Conservation (phyloP, 2,113 vertebrate genomes). For the Raphicerus campestris region DNA sequence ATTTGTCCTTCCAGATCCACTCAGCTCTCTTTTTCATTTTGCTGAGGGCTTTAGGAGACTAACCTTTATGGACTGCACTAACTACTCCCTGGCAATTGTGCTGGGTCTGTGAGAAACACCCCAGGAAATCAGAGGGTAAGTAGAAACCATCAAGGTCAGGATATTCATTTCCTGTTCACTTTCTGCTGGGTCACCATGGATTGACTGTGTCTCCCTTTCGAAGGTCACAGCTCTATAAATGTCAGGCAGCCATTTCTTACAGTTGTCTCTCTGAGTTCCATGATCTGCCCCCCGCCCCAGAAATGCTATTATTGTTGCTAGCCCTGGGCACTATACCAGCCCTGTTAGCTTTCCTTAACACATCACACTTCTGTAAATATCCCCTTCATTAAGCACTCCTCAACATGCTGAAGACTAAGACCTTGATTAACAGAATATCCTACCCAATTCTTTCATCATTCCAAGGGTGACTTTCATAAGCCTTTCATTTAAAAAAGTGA, state of each 20-base stretch:
- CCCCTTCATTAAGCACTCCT: not conserved
- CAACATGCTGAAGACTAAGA: not conserved
- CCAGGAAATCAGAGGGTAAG: not conserved
- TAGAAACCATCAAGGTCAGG: not conserved
- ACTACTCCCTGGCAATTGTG: not conserved
- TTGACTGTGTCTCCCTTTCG: not conserved
- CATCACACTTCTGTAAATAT: not conserved
- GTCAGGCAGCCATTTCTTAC: not conserved
- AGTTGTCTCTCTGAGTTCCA: not conserved
- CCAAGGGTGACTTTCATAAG: not conserved
- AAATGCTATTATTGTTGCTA: too few species aligned
- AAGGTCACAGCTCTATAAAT: not conserved
- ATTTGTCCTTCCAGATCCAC: not conserved
- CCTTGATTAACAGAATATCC: not conserved
- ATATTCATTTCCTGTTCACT: not conserved
- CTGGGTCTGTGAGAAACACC: not conserved
- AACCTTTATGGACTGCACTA: not conserved
- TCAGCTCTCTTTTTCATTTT: not conserved
- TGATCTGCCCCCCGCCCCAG: not conserved
- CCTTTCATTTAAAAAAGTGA: not conserved
- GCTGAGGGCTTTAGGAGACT: not conserved
- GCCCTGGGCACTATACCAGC: too few species aligned
- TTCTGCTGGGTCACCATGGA: too few species aligned
- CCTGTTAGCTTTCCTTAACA: not conserved
- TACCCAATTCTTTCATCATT: not conserved